Conservation (phyloP, 2,113 vertebrate species). For the Hirundichthys speculiger region DNA sequence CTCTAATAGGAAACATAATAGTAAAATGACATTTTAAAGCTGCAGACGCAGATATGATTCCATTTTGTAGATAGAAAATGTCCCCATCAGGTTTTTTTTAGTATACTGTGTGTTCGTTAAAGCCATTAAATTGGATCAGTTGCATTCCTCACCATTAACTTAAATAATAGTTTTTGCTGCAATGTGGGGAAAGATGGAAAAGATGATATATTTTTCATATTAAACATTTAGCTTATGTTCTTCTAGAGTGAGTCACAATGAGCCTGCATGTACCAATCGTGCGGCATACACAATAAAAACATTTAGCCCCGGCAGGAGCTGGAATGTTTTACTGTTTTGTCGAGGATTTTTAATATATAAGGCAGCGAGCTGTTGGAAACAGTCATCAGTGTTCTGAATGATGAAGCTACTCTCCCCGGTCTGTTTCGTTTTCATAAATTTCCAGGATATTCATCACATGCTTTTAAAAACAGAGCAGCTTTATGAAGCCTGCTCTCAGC, state of each 20-base stretch:
- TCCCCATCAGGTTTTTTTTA: constrained; percentile 37
- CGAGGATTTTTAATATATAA: constrained; percentile 40
- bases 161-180: constrained; percentile 55
- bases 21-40: constrained; percentile 1
- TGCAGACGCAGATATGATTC: constrained; percentile 13
- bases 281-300: constrained; percentile 16
- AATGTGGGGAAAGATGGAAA: no score
- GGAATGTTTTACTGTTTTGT: constrained; percentile 53
- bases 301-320: constrained; percentile 30
- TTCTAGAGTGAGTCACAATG: constrained; percentile 22
- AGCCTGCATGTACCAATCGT: constrained; percentile 18
- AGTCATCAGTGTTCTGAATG: constrained; percentile 39
- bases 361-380: constrained; percentile 34
- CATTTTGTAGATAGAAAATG: constrained; percentile 38
- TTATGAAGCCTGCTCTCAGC: constrained; percentile 46
- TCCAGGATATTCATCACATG: constrained; percentile 52
- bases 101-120: constrained; percentile 47
- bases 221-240: constrained; percentile 50
- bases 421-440: constrained; percentile 66
- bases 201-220: constrained; percentile 48
- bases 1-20: not conserved
- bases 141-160: constrained; percentile 57
- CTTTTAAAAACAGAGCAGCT: constrained; percentile 56
- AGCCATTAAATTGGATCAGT: constrained; percentile 61
- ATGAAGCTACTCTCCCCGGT: constrained; percentile 46